These are phyloP conservation scores for Potorous gilbertii DNA, from an alignment of 2,797 vertebrate genomes.

Conservation along the genomic window DNA sequence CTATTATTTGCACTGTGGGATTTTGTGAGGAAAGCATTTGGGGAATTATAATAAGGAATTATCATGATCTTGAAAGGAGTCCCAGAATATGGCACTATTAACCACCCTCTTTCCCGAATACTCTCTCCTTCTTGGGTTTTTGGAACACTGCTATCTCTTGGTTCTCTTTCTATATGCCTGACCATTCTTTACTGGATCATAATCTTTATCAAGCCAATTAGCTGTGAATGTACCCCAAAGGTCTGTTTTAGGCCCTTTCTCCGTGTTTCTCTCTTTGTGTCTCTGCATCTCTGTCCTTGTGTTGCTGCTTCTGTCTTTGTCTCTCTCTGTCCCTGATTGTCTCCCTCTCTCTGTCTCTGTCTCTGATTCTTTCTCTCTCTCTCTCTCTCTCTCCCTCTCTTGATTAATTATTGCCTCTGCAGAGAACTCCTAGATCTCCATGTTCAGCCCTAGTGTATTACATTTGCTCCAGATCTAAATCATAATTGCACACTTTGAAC, in stretches of 20 bases:
- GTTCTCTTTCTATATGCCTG: neutral
- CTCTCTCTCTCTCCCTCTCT: neutral
- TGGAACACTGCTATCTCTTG: neutral
- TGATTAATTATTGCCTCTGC: neutral
- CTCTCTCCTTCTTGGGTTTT: neutral
- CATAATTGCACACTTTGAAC: neutral
- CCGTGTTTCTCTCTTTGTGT: neutral
- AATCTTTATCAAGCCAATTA: neutral
- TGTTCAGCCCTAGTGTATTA: neutral
- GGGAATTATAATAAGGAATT: neutral
- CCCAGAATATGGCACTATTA: neutral
- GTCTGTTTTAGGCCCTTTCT: neutral
- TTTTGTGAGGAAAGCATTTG: neutral
- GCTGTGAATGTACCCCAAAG: neutral
- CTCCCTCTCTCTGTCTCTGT: neutral
- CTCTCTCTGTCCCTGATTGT: neutral
- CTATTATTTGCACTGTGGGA: neutral
- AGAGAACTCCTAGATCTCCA: neutral
- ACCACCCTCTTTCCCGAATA: neutral
- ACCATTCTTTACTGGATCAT: neutral
- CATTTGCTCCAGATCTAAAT: neutral
- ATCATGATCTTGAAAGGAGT: neutral
- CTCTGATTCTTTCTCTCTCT: neutral
- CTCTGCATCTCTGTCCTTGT: too few relatives aligned
- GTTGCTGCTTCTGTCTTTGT: too few relatives aligned